Percentiles rank a stretch among this genome's conserved stretches.
These are phyloP conservation scores for Eumaeus atala DNA, from an alignment of 1,140 invertebrate species.

Conservation along the genomic window DNA sequence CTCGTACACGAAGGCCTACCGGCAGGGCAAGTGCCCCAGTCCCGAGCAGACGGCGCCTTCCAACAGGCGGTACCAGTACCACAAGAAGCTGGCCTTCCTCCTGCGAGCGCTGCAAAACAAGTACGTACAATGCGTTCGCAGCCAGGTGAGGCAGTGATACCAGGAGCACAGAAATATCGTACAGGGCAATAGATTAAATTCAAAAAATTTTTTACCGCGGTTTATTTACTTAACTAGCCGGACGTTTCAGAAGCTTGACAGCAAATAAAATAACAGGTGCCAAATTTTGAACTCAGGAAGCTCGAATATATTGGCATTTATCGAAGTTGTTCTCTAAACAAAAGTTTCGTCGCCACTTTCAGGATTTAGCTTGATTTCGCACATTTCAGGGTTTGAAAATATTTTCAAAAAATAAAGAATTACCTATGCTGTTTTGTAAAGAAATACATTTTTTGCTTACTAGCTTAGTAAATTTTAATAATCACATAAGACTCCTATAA, in stretches of 20 bases:
- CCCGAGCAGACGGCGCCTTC: constrained; percentile 49
- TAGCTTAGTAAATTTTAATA: too few relatives aligned
- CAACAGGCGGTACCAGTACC: constrained; percentile 47
- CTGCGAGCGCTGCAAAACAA: constrained; percentile 53
- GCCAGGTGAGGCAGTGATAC: background rate
- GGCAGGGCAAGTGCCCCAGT: constrained; percentile 60
- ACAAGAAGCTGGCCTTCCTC: constrained; percentile 55
- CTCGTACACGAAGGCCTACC: constrained; percentile 59
- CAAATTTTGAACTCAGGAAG: constrained; percentile 14
- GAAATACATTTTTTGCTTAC: background rate
- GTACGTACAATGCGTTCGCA: constrained; percentile 30
- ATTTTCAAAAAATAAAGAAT: constrained; percentile 5
- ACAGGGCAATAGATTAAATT: too few relatives aligned
- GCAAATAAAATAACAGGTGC: too few relatives aligned
- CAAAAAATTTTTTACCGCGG: too few relatives aligned
- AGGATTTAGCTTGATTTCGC: constrained; percentile 3
- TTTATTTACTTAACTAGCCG: too few relatives aligned
- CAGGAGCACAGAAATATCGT: background rate
- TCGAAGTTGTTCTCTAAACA: constrained; percentile 13
- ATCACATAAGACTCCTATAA: too few relatives aligned
- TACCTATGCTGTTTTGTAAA: constrained; percentile 4
- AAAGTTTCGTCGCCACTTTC: constrained; percentile 12
- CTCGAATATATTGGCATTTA: constrained; percentile 14
- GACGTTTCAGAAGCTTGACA: too few relatives aligned
- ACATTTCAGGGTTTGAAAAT: constrained; percentile 14